Conservation (phyloP, 2,888 invertebrate species). For the Mesorhabditis belari region DNA sequence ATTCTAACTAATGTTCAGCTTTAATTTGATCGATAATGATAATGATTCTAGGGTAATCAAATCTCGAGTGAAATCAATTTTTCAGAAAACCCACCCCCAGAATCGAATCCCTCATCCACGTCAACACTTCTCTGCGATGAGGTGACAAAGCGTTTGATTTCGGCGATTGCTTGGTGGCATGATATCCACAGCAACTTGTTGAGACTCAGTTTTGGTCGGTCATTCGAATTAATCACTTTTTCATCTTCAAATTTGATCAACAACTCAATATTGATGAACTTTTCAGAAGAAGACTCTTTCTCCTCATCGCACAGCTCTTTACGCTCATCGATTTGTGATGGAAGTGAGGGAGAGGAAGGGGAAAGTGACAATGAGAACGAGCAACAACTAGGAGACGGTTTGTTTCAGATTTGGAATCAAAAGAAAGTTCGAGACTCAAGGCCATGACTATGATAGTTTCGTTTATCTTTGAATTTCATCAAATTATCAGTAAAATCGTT, state of each 20-base stretch:
- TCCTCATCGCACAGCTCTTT: conserved; percentile 1
- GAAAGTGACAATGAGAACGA: too few relatives aligned
- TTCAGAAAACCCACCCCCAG: neutral
- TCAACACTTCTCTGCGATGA: conserved; percentile 19
- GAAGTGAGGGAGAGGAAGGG: neutral
- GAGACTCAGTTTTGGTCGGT: conserved; percentile 35
- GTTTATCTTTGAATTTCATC: neutral
- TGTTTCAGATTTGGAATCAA: too few relatives aligned
- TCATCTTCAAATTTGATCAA: neutral
- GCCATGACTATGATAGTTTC: neutral
- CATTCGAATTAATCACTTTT: neutral
- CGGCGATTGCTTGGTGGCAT: conserved; percentile 52
- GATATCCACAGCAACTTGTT: conserved; percentile 49
- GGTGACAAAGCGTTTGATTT: conserved; percentile 35
- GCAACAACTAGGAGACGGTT: too few relatives aligned
- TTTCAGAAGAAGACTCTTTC: conserved; percentile 7
- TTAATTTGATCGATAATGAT: too few relatives aligned
- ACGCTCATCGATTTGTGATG: conserved; percentile 1
- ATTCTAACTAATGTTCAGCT: too few relatives aligned
- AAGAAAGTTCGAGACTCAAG: neutral
- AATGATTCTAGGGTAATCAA: too few relatives aligned
- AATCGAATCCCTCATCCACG: neutral
- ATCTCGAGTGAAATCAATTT: too few relatives aligned
- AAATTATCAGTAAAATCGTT: too few relatives aligned
- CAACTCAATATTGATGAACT: neutral